These are phyloP conservation scores for Gryon sp. DNA, from an alignment of 1,140 invertebrate genomes.

Conservation along the genomic window DNA sequence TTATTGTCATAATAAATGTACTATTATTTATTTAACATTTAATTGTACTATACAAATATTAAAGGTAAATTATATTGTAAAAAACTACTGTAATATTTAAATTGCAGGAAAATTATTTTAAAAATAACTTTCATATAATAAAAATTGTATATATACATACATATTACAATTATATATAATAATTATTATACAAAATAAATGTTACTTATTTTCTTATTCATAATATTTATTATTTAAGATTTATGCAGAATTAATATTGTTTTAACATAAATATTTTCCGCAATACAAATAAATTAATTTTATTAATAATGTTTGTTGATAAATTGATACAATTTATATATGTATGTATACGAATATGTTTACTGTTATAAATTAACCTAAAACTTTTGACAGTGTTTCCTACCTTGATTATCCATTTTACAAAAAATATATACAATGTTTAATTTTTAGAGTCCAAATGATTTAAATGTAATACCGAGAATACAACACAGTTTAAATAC, in stretches of 20 bases:
- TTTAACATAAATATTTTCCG: slow-evolving; percentile 5
- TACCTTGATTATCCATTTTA: slow-evolving; percentile 25
- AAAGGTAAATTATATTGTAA: slow-evolving; percentile 1
- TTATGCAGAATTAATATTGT: too few relatives aligned
- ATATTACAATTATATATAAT: too few relatives aligned
- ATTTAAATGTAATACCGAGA: slow-evolving; percentile 5
- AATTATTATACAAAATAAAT: too few relatives aligned
- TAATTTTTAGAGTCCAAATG: background rate
- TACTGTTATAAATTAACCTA: slow-evolving; percentile 32
- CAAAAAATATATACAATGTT: background rate
- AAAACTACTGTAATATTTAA: too few relatives aligned
- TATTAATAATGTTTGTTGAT: background rate
- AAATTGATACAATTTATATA: background rate
- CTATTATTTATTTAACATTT: background rate
- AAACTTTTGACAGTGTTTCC: background rate
- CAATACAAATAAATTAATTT: background rate
- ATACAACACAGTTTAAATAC: slow-evolving; percentile 13
- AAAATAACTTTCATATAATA: too few relatives aligned
- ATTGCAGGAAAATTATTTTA: too few relatives aligned
- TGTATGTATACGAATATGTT: background rate
- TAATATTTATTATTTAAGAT: too few relatives aligned
- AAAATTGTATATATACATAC: too few relatives aligned
- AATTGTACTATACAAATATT: background rate
- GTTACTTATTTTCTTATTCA: too few relatives aligned
- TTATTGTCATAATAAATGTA: background rate